Evolutionary conservation across 2,797 vertebrate genomes (phyloP).

Genomic region (Eulemur rubriventer): DNA sequence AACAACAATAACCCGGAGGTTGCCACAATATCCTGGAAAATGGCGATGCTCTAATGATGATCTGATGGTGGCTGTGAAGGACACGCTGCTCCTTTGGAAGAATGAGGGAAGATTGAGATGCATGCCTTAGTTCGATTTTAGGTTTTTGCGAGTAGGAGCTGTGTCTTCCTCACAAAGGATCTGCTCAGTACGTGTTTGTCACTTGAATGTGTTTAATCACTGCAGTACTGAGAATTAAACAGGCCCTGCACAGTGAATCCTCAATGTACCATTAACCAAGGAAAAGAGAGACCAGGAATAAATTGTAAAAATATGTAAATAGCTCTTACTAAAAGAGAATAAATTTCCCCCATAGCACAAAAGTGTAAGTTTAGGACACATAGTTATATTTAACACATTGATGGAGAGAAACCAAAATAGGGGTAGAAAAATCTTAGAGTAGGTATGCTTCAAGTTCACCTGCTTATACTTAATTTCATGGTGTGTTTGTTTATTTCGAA

Average conservation of each 20-base stretch:
- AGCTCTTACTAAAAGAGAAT: background rate
- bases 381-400: background rate
- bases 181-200: background rate
- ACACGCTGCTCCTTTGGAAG: background rate
- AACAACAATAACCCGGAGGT: background rate
- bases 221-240: background rate
- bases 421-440: background rate
- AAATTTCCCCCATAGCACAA: background rate
- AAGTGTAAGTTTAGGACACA: background rate
- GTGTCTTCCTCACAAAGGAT: background rate
- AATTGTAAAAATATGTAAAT: slow-evolving; percentile 28
- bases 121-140: background rate
- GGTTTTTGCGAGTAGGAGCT: background rate
- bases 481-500: background rate
- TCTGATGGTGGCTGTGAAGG: background rate
- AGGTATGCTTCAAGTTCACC: background rate
- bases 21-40: background rate
- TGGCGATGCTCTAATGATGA: background rate
- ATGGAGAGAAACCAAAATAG: background rate
- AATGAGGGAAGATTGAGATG: background rate
- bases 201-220: slow-evolving; percentile 16
- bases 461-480: slow-evolving; percentile 5
- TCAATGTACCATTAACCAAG: slow-evolving; percentile 17
- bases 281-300: background rate
- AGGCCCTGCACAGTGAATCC: background rate